Percentiles rank a stretch among this genome's conserved stretches.
phyloP scores from a whole-genome alignment of 2,888 invertebrate species.

The Spilarctia lutea region DNA sequence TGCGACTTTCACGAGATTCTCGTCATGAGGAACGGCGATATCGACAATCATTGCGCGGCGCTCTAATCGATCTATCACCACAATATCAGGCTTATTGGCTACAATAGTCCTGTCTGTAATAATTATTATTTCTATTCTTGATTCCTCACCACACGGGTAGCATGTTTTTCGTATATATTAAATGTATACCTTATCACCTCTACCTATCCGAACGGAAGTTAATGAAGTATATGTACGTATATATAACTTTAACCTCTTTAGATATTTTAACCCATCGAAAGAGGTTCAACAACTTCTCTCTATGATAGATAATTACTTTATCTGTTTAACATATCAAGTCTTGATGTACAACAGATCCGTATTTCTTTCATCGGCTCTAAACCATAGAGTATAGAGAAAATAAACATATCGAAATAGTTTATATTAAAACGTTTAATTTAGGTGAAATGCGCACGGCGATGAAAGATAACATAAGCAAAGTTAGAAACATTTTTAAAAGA shows the following conservation, averaged over 20 bases:
- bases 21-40: too few species aligned
- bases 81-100: too few species aligned
- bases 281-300: slow-evolving; percentile 22
- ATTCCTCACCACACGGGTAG: too few species aligned
- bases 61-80: too few species aligned
- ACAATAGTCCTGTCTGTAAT: too few species aligned
- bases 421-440: slow-evolving; percentile 39
- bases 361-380: slow-evolving; percentile 18
- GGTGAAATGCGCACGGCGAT: slow-evolving; percentile 45
- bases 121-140: too few species aligned
- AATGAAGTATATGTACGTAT: not conserved
- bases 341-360: slow-evolving; percentile 19
- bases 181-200: too few species aligned
- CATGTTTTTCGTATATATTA: too few species aligned
- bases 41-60: too few species aligned
- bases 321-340: slow-evolving; percentile 12
- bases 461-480: slow-evolving; percentile 41
- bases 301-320: slow-evolving; percentile 12
- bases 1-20: too few species aligned
- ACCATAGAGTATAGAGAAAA: slow-evolving; percentile 17
- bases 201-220: too few species aligned
- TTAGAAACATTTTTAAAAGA: slow-evolving; percentile 8
- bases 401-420: slow-evolving; percentile 29
- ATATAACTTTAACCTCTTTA: slow-evolving; percentile 5
- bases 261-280: slow-evolving; percentile 9